Percentiles rank a stretch among this genome's conserved stretches.
phyloP scores from a whole-genome alignment of 2,113 vertebrate species.

The Saimiri boliviensis region DNA sequence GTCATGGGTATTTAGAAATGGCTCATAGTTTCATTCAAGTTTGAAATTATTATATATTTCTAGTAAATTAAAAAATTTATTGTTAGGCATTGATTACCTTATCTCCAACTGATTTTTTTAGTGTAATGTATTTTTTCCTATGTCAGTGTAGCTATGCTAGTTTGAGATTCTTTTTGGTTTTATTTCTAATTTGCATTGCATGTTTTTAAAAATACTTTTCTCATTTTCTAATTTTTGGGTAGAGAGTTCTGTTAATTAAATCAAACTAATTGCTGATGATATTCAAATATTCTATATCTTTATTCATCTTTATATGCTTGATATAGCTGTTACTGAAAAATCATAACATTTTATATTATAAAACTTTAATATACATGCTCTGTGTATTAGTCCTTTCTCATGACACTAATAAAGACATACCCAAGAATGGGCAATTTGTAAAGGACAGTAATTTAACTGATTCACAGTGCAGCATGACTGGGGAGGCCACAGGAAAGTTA shows the following conservation, averaged over 20 bases:
- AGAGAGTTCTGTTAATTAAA: neutral
- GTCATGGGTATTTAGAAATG: neutral
- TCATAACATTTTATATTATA: neutral
- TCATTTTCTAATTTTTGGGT: neutral
- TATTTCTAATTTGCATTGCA: neutral
- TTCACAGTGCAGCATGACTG: too few species aligned
- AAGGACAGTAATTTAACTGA: too few species aligned
- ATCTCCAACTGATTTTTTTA: neutral
- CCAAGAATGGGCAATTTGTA: too few species aligned
- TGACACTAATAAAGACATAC: too few species aligned
- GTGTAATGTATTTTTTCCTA: neutral
- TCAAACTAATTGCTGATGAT: neutral
- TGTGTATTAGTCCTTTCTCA: neutral
- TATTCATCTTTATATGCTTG: neutral
- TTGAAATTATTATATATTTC: neutral
- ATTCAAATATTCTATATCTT: neutral
- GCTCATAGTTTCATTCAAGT: too few species aligned
- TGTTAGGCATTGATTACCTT: neutral
- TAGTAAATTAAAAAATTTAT: neutral
- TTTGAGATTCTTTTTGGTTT: neutral
- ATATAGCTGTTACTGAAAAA: neutral
- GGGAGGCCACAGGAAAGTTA: too few species aligned
- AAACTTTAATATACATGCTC: neutral
- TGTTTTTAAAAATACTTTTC: neutral
- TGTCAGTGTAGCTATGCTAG: neutral